Percentiles rank a stretch among this genome's conserved stretches.
Conservation (phyloP, 1,140 invertebrate species). For the Lithobius niger region DNA sequence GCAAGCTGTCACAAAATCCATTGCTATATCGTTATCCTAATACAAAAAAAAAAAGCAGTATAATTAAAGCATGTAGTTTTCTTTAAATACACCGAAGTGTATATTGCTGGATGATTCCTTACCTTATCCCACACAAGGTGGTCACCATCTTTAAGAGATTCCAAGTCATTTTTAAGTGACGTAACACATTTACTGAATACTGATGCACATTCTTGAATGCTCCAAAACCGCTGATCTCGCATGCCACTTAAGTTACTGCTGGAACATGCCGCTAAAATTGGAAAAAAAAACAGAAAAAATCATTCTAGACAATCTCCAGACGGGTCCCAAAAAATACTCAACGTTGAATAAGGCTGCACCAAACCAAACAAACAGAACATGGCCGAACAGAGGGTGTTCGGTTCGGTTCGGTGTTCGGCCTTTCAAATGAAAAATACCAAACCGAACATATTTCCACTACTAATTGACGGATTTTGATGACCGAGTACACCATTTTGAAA, state of each 20-base stretch:
- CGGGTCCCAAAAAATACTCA: no score
- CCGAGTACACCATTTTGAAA: no score
- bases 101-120: not conserved
- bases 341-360: no score
- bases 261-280: conserved; percentile 33
- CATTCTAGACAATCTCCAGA: not conserved
- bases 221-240: conserved; percentile 70
- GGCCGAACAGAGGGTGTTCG: no score
- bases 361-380: no score
- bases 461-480: no score
- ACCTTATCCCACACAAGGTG: conserved; percentile 89
- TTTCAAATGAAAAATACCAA: no score
- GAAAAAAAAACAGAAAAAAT: not conserved
- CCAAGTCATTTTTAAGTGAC: conserved; percentile 44
- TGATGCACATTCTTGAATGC: conserved; percentile 53
- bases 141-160: conserved; percentile 38
- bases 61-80: no score
- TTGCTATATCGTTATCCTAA: conserved; percentile 84
- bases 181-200: conserved; percentile 61
- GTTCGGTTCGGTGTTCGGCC: no score
- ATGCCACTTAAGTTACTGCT: conserved; percentile 35
- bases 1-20: conserved; percentile 94
- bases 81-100: no score
- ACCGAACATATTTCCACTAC: no score
- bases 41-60: conserved; percentile 66